Evolutionary conservation across 2,888 invertebrate species (phyloP), one percentile per base, ranked within the genome.

Genomic region (Notodonta ziczac): DNA sequence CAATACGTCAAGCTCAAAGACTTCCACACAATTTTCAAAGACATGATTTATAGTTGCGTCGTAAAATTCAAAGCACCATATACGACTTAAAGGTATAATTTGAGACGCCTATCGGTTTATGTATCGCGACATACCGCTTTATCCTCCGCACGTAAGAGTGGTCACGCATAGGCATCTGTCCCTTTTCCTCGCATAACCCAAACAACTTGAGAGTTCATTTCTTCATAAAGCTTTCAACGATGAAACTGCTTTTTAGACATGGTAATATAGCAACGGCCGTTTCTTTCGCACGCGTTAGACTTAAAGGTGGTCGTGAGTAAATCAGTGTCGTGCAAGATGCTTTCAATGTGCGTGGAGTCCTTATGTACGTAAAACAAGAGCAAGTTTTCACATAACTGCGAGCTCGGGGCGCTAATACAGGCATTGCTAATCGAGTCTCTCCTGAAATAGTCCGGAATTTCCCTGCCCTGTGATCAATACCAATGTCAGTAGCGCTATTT

Each of bases 391-490:
- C 67, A 68, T 69, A 71, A 73, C 73, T 72, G 66, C 68, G 66
- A 67, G 75, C 74, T 74, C 73, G 71, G 70, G 68, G 78, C 55
- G 72, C 68, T 81, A 78, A 78, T 80, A 80, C 79, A 78, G 75
- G 75, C 79, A 73, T 78, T 72, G 83, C 88, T 90, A 87, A 89
- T 87, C 73, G 77, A 69, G 84, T 82, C 81, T 83, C 77, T 70
- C 80, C 86, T 80, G 80, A 90, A 90, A 90, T 91, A 89, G 85
- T 78, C 73, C 78, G 86, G 87, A 85, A 90, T 90, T 85, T 86
- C 83, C 81, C 70, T 69, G 72, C 71, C 72, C 64, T 52, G 65
- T 77, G 73, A 79, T 82, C 82, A 78, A 82, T 81, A 81, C 79
- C 74, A 75, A 74, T 80, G 78, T 81, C 84, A 82, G 76, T 73